These are phyloP conservation scores for Troides aeacus DNA, from an alignment of 2,888 invertebrate species.

Conservation along the genomic window DNA sequence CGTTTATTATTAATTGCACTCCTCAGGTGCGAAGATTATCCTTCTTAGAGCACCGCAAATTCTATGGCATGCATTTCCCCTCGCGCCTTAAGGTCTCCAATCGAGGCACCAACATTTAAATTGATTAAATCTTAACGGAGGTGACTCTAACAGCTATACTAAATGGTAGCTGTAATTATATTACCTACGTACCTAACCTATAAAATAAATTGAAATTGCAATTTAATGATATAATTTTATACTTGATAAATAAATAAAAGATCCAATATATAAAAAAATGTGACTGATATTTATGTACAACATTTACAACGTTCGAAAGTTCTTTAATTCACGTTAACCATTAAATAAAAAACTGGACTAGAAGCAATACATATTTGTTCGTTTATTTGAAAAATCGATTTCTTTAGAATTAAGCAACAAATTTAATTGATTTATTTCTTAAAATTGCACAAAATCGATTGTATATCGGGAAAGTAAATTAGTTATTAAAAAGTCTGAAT, in stretches of 20 bases:
- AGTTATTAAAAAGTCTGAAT: constrained; percentile 49
- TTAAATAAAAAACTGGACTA: constrained; percentile 35
- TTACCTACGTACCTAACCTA: not conserved
- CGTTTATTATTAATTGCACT: constrained; percentile 77
- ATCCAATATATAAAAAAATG: constrained; percentile 12
- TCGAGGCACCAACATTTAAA: constrained; percentile 26
- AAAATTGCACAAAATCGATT: constrained; percentile 39
- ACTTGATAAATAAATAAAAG: not conserved
- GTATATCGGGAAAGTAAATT: constrained; percentile 53
- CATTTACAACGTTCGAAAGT: constrained; percentile 18
- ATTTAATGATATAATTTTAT: not conserved
- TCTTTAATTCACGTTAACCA: constrained; percentile 30
- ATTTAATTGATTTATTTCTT: constrained; percentile 43
- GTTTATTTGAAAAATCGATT: constrained; percentile 47
- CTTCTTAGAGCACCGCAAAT: constrained; percentile 71
- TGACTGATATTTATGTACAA: constrained; percentile 61
- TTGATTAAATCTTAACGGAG: constrained; percentile 1
- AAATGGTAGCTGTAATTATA: not conserved
- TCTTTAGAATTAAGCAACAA: constrained; percentile 69
- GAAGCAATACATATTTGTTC: constrained; percentile 36
- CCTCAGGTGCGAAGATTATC: constrained; percentile 75
- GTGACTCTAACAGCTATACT: not conserved
- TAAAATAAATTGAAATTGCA: not conserved
- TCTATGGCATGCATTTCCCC: constrained; percentile 58
- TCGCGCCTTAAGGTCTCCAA: constrained; percentile 40